phyloP scores from a whole-genome alignment of 2,797 vertebrate species.

The Cryptoprocta ferox region DNA sequence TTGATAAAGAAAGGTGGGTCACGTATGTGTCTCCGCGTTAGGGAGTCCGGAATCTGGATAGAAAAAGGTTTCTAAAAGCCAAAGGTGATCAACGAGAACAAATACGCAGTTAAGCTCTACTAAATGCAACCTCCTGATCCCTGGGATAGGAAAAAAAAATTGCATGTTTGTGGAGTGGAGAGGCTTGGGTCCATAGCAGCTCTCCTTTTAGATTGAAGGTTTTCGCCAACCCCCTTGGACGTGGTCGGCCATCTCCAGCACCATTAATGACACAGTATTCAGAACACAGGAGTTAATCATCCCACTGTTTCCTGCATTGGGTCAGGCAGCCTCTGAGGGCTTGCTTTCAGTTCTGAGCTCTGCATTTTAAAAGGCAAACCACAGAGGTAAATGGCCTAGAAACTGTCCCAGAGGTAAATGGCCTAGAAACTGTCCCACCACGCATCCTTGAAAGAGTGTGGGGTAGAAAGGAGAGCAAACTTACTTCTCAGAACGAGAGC shows the following conservation, averaged over 20 bases:
- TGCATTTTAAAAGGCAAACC: background rate
- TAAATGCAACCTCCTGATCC: background rate
- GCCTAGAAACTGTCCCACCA: background rate
- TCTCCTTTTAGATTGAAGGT: background rate
- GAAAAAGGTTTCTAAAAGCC: background rate
- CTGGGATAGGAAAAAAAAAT: background rate
- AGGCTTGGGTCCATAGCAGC: background rate
- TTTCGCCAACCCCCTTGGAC: background rate
- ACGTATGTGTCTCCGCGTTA: background rate
- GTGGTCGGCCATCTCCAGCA: background rate
- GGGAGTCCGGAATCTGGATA: background rate
- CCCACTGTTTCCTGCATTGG: background rate
- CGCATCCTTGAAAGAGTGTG: background rate
- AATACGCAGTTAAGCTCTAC: background rate
- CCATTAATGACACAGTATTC: background rate
- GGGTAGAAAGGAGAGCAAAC: background rate
- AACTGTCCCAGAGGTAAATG: background rate
- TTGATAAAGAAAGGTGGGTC: background rate
- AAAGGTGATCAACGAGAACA: background rate
- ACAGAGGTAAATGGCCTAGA: slow-evolving; percentile 10
- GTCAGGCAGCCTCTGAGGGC: background rate
- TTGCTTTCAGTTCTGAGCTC: slow-evolving; percentile 9
- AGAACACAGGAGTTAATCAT: background rate
- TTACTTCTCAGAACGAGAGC: background rate
- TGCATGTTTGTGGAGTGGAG: background rate